Percentiles rank a stretch among this genome's conserved stretches.
These are phyloP conservation scores for Mastomys natalensis DNA, from an alignment of 2,113 vertebrate species.

Conservation along the genomic window DNA sequence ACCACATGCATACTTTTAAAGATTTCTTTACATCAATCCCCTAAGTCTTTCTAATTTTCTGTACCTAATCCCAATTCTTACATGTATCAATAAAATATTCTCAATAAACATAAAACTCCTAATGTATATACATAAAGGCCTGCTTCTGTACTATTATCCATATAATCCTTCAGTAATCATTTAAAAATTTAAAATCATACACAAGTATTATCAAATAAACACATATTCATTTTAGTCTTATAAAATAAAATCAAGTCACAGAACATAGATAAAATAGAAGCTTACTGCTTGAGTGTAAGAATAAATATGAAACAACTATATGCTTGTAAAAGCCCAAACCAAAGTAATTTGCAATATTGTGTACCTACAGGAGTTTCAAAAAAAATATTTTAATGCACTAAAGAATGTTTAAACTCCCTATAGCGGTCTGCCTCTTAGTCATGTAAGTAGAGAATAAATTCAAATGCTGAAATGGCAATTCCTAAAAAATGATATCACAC, in stretches of 20 bases:
- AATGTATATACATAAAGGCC: neutral
- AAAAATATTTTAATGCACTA: neutral
- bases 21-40: neutral
- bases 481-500: neutral
- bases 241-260: neutral
- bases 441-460: neutral
- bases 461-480: neutral
- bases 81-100: neutral
- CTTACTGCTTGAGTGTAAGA: neutral
- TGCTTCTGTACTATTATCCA: neutral
- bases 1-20: neutral
- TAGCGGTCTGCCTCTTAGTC: neutral
- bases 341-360: neutral
- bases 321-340: neutral
- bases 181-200: neutral
- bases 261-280: neutral
- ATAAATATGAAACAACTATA: neutral
- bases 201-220: neutral
- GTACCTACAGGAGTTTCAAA: neutral
- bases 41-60: neutral
- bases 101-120: neutral
- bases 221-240: neutral
- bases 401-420: neutral
- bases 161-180: neutral
- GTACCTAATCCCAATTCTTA: fast-evolving